Percentiles rank a stretch among this genome's conserved stretches.
phyloP scores from a whole-genome alignment of 2,888 invertebrate species.

The Epinotia demarniana region DNA sequence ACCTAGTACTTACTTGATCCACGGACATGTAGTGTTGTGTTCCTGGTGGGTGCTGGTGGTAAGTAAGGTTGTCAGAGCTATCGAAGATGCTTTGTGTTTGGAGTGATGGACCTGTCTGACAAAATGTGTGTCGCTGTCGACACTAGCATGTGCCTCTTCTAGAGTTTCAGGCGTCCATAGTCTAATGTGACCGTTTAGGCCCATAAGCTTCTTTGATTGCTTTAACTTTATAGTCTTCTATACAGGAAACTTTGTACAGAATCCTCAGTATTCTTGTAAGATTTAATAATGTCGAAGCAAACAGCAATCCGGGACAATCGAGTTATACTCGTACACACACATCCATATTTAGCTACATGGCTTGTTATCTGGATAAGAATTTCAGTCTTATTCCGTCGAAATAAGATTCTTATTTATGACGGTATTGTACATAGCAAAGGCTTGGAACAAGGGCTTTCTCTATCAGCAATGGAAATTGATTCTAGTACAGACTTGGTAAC shows the following conservation, averaged over 20 bases:
- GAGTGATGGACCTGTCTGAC: no score
- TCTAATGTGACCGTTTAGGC: no score
- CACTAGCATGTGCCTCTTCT: no score
- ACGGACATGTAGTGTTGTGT: no score
- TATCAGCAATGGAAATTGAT: constrained; percentile 20
- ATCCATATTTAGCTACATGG: not conserved
- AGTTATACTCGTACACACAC: constrained; percentile 36
- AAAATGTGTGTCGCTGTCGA: no score
- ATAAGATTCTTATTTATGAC: not conserved
- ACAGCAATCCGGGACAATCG: constrained; percentile 30
- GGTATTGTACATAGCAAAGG: not conserved
- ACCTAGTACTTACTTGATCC: no score
- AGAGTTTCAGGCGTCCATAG: no score
- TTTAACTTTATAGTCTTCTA: no score
- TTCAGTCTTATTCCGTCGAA: not conserved
- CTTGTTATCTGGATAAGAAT: not conserved
- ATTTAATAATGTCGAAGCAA: constrained; percentile 38
- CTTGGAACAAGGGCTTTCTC: not conserved
- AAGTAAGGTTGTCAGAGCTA: no score
- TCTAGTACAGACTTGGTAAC: constrained; percentile 8
- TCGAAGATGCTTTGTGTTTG: no score
- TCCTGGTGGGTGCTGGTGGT: no score
- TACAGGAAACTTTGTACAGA: not conserved
- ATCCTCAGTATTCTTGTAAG: constrained; percentile 15
- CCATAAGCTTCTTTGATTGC: no score